Percentiles rank a stretch among this genome's conserved stretches.
Conservation (phyloP, 2,113 vertebrate species). For the Tachycineta bicolor region DNA sequence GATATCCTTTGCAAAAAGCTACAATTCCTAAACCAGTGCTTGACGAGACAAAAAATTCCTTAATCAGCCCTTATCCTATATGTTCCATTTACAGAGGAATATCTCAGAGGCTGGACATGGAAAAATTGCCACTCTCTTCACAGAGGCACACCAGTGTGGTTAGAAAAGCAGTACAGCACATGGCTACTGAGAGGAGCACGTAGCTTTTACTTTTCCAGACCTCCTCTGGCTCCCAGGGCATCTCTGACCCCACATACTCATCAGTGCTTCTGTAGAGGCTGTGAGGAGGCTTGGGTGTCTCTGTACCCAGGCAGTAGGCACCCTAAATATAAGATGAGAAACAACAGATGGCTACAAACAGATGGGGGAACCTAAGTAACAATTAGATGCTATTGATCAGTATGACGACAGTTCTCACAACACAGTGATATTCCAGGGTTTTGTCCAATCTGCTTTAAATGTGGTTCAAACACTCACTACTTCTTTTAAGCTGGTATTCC, state of each 20-base stretch:
- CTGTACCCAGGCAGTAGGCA: not conserved
- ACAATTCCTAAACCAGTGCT: not conserved
- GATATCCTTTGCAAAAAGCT: not conserved
- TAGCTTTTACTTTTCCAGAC: not conserved
- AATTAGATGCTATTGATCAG: conserved; percentile 60
- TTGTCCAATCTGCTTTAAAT: not conserved
- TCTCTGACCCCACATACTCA: not conserved
- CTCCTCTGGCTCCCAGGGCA: not conserved
- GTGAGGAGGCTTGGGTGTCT: not conserved
- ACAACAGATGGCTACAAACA: conserved; percentile 61
- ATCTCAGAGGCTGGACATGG: not conserved
- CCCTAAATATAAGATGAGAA: conserved; percentile 26
- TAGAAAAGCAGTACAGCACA: not conserved
- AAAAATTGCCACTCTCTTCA: not conserved
- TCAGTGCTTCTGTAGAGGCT: not conserved
- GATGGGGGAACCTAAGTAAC: conserved; percentile 54
- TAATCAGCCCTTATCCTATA: not conserved
- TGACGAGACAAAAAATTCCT: not conserved
- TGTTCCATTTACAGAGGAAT: not conserved
- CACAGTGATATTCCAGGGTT: not conserved
- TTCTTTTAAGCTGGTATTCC: not conserved
- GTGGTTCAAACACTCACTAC: not conserved
- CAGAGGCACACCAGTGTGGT: not conserved
- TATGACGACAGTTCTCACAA: not conserved
- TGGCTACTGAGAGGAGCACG: not conserved